These are phyloP conservation scores for Drosophila seclusa DNA, from an alignment of 2,888 invertebrate genomes.

Conservation along the genomic window DNA sequence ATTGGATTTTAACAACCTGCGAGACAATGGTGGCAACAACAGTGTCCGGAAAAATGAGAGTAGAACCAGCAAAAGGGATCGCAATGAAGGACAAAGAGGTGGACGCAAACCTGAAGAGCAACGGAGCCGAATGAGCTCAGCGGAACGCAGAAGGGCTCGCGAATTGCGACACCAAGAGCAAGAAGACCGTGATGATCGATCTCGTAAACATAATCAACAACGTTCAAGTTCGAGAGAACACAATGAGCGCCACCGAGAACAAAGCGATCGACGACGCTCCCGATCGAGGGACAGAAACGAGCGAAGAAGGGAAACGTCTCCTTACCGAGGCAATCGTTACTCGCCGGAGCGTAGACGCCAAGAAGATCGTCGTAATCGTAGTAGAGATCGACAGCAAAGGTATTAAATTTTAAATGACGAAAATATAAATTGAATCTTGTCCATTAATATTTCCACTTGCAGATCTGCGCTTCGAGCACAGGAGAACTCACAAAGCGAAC, in stretches of 20 bases:
- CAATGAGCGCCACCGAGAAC: conserved; percentile 29
- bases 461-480: conserved; percentile 2
- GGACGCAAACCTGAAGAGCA: conserved; percentile 11
- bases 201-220: conserved; percentile 1
- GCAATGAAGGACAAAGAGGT: conserved; percentile 12
- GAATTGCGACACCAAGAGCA: conserved; percentile 73
- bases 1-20: conserved; percentile 81
- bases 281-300: conserved; percentile 24
- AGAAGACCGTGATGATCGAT: conserved; percentile 33
- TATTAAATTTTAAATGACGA: conserved; percentile 1
- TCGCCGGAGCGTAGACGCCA: conserved; percentile 31
- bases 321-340: conserved; percentile 22
- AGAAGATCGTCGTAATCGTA: conserved; percentile 17
- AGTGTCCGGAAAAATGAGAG: conserved; percentile 20
- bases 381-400: conserved; percentile 47
- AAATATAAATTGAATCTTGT: not conserved
- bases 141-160: conserved; percentile 67
- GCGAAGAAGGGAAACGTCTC: conserved; percentile 22
- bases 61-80: conserved; percentile 3
- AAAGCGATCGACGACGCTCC: conserved; percentile 10
- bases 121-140: conserved; percentile 41
- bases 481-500: conserved; percentile 2
- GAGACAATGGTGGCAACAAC: conserved; percentile 14
- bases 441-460: not conserved
- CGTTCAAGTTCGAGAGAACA: conserved; percentile 44